Evolutionary conservation across 23 tunicate species (phyloP).

Genomic region (Ascidia mentula): DNA sequence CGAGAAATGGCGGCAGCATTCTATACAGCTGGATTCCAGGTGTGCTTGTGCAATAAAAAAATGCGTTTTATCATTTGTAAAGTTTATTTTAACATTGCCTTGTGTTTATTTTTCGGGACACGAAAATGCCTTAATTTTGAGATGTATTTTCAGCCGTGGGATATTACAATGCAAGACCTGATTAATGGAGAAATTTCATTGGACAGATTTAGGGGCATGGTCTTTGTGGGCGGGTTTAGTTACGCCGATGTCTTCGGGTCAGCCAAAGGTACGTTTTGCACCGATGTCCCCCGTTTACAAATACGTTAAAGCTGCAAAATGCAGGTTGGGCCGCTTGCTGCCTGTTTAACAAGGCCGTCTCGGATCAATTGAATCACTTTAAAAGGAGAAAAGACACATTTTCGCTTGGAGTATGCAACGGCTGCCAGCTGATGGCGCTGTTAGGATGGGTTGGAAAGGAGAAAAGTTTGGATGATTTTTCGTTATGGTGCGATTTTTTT

Average conservation of each 20-base stretch:
- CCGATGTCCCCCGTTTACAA: neutral
- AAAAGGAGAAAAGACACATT: constrained; percentile 57
- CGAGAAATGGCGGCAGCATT: constrained; percentile 87
- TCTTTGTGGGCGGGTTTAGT: constrained; percentile 91
- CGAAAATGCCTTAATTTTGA: too few species aligned
- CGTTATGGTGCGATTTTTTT: too few species aligned
- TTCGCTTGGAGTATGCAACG: constrained; percentile 92
- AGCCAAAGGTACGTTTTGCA: constrained; percentile 55
- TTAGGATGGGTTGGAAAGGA: constrained; percentile 83
- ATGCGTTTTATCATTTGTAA: too few species aligned
- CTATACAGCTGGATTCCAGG: constrained; percentile 63
- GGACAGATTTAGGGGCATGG: constrained; percentile 75
- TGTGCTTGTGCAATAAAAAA: too few species aligned
- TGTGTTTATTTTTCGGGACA: too few species aligned
- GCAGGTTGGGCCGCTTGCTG: constrained; percentile 92
- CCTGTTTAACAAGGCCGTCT: constrained; percentile 38
- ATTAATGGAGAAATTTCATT: constrained; percentile 39
- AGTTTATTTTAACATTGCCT: too few species aligned
- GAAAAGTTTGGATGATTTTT: neutral
- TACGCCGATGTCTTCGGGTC: constrained; percentile 91
- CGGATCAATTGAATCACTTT: constrained; percentile 41
- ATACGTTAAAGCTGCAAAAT: neutral
- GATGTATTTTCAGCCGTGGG: constrained; percentile 69
- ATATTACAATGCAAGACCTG: constrained; percentile 87
- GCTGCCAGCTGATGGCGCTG: constrained; percentile 92